Base-by-base conservation (phyloP, 2,797 vertebrate species). In the Dicrostonyx torquatus region DNA sequence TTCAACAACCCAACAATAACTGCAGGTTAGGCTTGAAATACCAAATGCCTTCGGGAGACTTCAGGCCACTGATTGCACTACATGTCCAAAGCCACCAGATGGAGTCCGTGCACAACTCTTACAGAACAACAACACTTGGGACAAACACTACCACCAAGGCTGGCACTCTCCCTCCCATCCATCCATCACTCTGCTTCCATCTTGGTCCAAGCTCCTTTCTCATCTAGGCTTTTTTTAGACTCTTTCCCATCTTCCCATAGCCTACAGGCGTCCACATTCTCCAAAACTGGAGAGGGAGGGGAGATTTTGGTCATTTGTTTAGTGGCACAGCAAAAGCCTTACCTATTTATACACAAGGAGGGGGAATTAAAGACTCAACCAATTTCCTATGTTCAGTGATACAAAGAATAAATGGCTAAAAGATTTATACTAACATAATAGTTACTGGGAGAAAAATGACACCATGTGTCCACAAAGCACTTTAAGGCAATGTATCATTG, bases 81-180 rank as follows among this genome's bases (percentile, higher is more conserved):
- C 10, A 17, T 45, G 43, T 6, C 14, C 37, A 11, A 0, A 70
- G 50, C 95, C 97, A 86, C 87, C 58, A 97, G 97, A 45, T 88
- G 97, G 97, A 29, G 85, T 89, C 37, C 37, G 12, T 8, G 70
- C 18, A 24, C 72, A 68, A 43, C 58, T 34, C 86, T 22, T 37
- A 31, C 18, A 64, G 45, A 53, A 5, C 26, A 43, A 15, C 40
- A 4, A 48, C 14, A 15, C 58, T 64, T 50, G 7, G 13, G 11
- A 12, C 17, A 17, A 40, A 13, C 1, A 53, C 43, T 18, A 62
- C 20, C 1, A 6, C 31, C 45, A 12, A 40, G 37, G 8, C 26
- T 18, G 40, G 40, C 80, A 31, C 37, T 40, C 53, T 55, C 20
- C 20, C 18, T n/a, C 50, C 37, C 24, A 7, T 37, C 37, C 12